A percentile compares a stretch with the other conserved stretches of the same genome.
Evolutionary conservation across 2,113 vertebrate genomes (phyloP).

Genomic region (Leucopsar rothschildi): DNA sequence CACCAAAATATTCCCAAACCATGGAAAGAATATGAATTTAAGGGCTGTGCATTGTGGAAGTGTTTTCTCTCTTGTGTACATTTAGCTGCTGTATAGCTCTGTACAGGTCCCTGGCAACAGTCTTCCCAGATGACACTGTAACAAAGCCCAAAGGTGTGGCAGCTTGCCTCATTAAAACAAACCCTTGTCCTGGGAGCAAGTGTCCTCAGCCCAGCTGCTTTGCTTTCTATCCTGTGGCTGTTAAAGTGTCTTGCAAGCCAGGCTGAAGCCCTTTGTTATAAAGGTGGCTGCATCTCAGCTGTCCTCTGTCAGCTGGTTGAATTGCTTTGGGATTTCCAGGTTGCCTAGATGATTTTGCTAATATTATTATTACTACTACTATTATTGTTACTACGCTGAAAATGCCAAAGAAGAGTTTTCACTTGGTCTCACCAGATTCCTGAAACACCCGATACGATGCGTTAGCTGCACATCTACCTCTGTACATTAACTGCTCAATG

Average conservation of each 20-base stretch:
- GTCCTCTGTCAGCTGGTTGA: neutral
- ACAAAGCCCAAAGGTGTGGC: neutral
- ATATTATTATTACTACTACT: neutral
- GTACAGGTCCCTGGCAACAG: conserved; percentile 51
- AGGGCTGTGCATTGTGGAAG: neutral
- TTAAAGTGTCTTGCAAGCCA: neutral
- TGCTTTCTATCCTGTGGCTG: neutral
- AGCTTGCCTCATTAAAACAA: neutral
- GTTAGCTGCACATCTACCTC: neutral
- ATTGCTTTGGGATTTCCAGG: neutral
- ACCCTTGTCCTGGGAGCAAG: neutral
- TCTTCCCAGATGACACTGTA: conserved; percentile 24
- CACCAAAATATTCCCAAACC: neutral
- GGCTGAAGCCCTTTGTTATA: neutral
- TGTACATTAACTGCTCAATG: neutral
- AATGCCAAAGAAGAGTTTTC: neutral
- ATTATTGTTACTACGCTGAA: neutral
- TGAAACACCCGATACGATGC: fast-evolving
- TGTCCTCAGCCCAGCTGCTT: neutral
- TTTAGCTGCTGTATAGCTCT: neutral
- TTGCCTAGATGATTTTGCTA: neutral
- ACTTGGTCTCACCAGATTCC: neutral
- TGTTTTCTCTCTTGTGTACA: neutral
- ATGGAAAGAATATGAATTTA: neutral
- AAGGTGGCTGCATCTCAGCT: neutral